These are phyloP conservation scores for Lithodes maja DNA, from an alignment of 2,888 invertebrate genomes.

Conservation along the genomic window DNA sequence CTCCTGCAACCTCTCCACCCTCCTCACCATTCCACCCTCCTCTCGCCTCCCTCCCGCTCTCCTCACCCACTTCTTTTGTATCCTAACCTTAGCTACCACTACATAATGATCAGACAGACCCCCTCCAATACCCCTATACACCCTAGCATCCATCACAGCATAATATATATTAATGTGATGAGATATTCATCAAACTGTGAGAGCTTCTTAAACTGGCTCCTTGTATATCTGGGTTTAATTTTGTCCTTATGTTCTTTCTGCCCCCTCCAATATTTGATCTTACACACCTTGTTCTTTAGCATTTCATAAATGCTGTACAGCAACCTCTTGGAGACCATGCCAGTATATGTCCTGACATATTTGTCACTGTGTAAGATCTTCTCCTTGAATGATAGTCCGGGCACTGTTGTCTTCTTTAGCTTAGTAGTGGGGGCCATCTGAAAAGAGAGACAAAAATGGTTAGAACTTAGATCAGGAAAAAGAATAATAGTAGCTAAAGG, in stretches of 20 bases:
- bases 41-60: too few species aligned
- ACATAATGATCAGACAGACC: too few species aligned
- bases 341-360: slow-evolving; percentile 13
- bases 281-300: background rate
- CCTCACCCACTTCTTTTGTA: too few species aligned
- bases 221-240: background rate
- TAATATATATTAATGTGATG: slow-evolving; percentile 2
- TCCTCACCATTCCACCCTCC: too few species aligned
- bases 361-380: background rate
- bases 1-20: too few species aligned
- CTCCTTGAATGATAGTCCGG: background rate
- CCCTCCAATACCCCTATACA: too few species aligned
- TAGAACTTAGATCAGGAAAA: too few species aligned
- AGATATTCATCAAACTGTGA: slow-evolving; percentile 6
- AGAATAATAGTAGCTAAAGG: too few species aligned
- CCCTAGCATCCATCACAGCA: too few species aligned
- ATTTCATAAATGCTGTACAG: background rate
- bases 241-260: background rate
- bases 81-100: too few species aligned
- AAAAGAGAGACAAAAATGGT: background rate
- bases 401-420: background rate
- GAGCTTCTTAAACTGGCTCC: background rate
- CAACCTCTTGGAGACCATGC: background rate
- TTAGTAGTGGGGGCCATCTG: background rate
- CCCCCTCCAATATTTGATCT: background rate